Evolutionary conservation across 2,113 vertebrate genomes (phyloP).

Genomic region (Cottus gobio): DNA sequence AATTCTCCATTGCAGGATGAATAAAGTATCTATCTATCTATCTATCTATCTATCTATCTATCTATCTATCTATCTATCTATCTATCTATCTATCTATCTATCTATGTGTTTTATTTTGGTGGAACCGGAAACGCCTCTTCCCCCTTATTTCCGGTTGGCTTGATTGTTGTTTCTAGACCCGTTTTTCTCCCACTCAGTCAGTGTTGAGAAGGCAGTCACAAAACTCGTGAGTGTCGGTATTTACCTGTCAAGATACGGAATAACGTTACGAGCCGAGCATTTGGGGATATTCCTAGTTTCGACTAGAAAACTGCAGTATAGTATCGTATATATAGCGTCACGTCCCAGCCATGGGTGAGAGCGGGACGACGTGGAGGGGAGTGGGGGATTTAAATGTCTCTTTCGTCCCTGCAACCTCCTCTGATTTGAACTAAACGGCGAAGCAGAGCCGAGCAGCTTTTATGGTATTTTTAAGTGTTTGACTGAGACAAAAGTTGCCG

Average conservation of each 20-base stretch:
- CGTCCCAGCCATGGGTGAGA: conserved; percentile 60
- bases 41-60: no score
- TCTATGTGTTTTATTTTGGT: conserved; percentile 41
- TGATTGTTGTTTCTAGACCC: not conserved
- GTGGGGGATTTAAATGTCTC: conserved; percentile 77
- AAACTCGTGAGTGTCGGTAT: not conserved
- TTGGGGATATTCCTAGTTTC: conserved; percentile 16
- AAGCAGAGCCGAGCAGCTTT: conserved; percentile 1
- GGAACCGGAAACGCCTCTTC: conserved; percentile 31
- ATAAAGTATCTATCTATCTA: no score
- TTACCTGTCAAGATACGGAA: conserved; percentile 52
- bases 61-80: no score
- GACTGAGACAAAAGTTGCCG: not conserved
- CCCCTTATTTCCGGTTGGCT: rapidly evolving
- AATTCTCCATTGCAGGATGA: no score
- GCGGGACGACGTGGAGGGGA: conserved; percentile 47
- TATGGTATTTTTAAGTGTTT: not conserved
- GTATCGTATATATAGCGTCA: no score
- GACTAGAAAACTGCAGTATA: not conserved
- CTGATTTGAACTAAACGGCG: conserved; percentile 53
- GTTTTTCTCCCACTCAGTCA: not conserved
- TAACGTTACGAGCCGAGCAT: not conserved
- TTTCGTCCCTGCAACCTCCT: conserved; percentile 54
- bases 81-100: no score
- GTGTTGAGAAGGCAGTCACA: not conserved